Percentiles rank a stretch among this genome's conserved stretches.
Conservation (phyloP, 2,797 vertebrate genomes). For the Argya squamiceps region DNA sequence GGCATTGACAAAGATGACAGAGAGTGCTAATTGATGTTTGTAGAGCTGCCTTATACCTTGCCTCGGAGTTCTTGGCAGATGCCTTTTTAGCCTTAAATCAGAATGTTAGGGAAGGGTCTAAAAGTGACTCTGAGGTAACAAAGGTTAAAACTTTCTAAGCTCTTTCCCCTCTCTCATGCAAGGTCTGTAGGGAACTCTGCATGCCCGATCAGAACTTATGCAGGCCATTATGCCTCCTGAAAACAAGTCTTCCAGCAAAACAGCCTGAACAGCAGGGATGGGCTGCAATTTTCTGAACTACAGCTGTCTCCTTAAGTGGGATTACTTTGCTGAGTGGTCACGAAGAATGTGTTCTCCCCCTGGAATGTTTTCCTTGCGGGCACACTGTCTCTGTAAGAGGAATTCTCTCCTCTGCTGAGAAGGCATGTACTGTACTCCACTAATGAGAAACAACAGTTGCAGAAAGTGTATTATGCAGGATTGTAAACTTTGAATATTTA, state of each 20-base stretch:
- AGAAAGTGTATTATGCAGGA: conserved; percentile 46
- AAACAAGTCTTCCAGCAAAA: conserved; percentile 56
- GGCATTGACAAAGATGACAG: not conserved
- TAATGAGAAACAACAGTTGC: conserved; percentile 58
- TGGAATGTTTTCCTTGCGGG: conserved; percentile 72
- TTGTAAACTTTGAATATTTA: conserved; percentile 47
- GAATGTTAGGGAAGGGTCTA: not conserved
- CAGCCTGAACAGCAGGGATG: conserved; percentile 54
- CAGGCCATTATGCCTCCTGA: conserved; percentile 7
- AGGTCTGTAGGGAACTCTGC: not conserved
- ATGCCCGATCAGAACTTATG: conserved; percentile 24
- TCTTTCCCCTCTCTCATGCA: not conserved
- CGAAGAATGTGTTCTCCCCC: conserved; percentile 67
- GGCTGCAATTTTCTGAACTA: conserved; percentile 50
- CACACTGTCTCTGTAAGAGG: conserved; percentile 40
- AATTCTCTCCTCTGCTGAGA: conserved; percentile 50
- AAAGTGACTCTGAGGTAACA: not conserved
- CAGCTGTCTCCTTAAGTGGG: conserved; percentile 58
- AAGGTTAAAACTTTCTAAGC: conserved; percentile 10
- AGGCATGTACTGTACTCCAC: conserved; percentile 29
- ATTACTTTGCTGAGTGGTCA: conserved; percentile 69
- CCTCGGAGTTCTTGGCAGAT: not conserved
- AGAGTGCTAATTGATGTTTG: not conserved
- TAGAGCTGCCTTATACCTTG: not conserved
- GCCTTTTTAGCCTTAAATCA: not conserved